Base-by-base conservation (phyloP, 2,113 vertebrate species). In the Thunnus maccoyii region DNA sequence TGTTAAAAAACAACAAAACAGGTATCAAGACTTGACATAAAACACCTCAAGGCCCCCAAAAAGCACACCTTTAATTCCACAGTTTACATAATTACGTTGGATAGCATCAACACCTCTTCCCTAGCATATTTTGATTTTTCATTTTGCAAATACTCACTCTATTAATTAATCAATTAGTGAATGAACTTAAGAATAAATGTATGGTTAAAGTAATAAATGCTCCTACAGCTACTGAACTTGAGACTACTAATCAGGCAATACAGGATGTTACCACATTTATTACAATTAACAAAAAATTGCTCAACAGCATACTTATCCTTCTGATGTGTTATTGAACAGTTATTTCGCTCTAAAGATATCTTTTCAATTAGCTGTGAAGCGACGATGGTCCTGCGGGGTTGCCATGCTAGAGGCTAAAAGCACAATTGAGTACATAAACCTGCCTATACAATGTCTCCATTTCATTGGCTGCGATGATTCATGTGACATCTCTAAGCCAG, bases 281-380 rank as follows among this genome's bases (percentile, higher is more conserved):
- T 67, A 74, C 83, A 63, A 86, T 90, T 82, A 86, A 51, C 57
- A 47, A 75, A 78, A 79, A 72, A 64, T 44, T 63, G 65, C 76
- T 73, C 36, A 77, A 68, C 44, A 14, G 66, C 63, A 15, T 60
- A 80, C 62, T 71, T 51, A 58, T 89, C 55, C 65, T 55, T 78
- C 54, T 78, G 73, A 85, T 70, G 80, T 78, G 79, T 85, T 88
- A 84, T 69, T 73, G 78, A 90, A 82, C 57, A 64, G 78, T 82
- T 88, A 89, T 89, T 83, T 70, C 58, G 78, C 86, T 86, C 87
- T 66, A 79, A 80, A 91, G 73, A 89, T 76, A 71, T 83, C 76
- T 77, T 90, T 86, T 87, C 82, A 92, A 92, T 91, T 91, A 92
- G 81, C 86, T 87, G 84, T 87, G 86, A 91, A 91, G 78, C 36